Percentiles rank a stretch among this genome's conserved stretches.
These are phyloP conservation scores for Gavialis gangeticus DNA, from an alignment of 2,113 vertebrate species.

Conservation along the genomic window DNA sequence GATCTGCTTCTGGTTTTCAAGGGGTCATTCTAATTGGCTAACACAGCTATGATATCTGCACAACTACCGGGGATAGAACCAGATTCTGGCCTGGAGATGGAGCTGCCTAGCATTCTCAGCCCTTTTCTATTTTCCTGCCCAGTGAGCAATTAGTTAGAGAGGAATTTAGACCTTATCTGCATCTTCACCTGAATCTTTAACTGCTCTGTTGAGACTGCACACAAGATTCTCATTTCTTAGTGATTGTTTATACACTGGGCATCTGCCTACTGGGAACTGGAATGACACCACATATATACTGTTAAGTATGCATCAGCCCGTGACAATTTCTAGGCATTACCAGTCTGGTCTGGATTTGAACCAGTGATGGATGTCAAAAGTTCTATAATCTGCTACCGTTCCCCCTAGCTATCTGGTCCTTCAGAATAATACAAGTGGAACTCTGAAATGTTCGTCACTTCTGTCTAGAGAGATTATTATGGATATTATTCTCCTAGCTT, in stretches of 20 bases:
- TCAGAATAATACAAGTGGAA: not conserved
- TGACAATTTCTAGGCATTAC: not conserved
- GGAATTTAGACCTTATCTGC: not conserved
- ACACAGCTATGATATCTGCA: not conserved
- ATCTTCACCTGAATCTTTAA: not conserved
- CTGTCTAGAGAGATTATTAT: rapidly evolving
- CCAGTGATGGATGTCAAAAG: not conserved
- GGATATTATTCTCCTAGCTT: conserved; percentile 15
- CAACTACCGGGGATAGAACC: not conserved
- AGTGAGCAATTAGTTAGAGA: too few relatives aligned
- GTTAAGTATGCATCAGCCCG: not conserved
- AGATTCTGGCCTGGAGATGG: not conserved
- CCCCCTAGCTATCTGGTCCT: not conserved
- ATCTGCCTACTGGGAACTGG: not conserved
- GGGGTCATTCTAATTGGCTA: not conserved
- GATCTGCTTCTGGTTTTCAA: not conserved
- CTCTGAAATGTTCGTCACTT: not conserved
- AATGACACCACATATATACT: not conserved
- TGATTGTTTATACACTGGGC: not conserved
- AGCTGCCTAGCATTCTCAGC: not conserved
- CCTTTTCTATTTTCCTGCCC: too few relatives aligned
- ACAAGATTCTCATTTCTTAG: not conserved
- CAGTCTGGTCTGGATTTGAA: not conserved
- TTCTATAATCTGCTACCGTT: not conserved
- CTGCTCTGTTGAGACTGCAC: not conserved